Base-by-base conservation (phyloP, 2,797 vertebrate species). In the Hirundo rustica region DNA sequence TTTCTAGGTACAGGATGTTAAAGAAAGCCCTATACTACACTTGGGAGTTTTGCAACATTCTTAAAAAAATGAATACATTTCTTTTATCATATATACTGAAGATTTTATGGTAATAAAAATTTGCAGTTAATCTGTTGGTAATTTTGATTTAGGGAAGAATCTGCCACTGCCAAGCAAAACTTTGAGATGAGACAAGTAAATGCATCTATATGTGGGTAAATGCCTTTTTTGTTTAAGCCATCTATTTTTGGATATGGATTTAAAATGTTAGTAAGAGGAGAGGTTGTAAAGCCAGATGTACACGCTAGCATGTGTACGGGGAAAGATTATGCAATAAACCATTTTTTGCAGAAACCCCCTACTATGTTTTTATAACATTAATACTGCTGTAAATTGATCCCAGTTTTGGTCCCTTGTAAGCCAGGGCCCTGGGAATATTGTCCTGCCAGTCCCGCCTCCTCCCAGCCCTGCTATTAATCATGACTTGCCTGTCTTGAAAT, bases 401-500 rank as follows among this genome's bases (percentile, higher is more conserved):
- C 94, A 95, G 95, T 96, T 97, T 96, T 96, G 96, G 96, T 90
- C 91, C 93, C 95, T 92, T 95, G 94, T 79, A 95, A 97, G 95
- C 77, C 87, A 66, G 96, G 90, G 90, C 97, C 96, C 97, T 98
- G 98, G 98, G 97, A 98, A 97, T 97, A 96, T 91, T 81, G 88
- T 92, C 85, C 86, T 17, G 44, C 93, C 93, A 94, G 84, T 87
- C 95, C 96, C 96, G 92, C 95, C 97, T 96, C 88, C 94, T 97
- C 87, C 70, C 90, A 97, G 95, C 95, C 92, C 94, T 91, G 96
- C 96, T 97, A 98, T 98, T 98, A 98, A 98, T 98, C 98, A 98
- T 96, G 88, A 97, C 98, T 98, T 98, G 99, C 99, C 99, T 99
- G 99, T 98, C 98, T 98, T 47, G 99, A 99, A 98, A 99, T 99